phyloP scores from a whole-genome alignment of 2,113 vertebrate species.

The Microtus ochrogaster region DNA sequence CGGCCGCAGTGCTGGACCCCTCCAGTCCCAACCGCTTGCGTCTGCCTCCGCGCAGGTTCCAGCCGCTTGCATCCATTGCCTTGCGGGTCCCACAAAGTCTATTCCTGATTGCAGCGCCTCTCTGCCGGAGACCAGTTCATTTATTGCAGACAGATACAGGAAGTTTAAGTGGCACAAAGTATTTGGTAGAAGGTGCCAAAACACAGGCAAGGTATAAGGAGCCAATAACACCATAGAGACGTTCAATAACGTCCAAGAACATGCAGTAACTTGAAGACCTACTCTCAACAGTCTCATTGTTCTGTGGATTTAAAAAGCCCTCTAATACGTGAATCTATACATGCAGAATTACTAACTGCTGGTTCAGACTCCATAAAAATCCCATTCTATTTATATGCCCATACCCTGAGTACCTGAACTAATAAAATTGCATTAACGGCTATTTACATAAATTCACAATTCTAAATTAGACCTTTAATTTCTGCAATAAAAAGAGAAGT shows the following conservation, averaged over 20 bases:
- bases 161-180: neutral
- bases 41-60: too few relatives aligned
- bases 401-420: slow-evolving; percentile 70
- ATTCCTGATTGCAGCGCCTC: too few relatives aligned
- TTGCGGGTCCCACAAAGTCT: too few relatives aligned
- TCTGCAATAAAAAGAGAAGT: slow-evolving; percentile 75
- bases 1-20: too few relatives aligned
- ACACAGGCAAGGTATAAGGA: neutral
- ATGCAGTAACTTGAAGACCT: slow-evolving; percentile 8
- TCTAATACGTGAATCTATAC: neutral
- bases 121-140: neutral
- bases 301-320: slow-evolving; percentile 4
- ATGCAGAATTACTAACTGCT: slow-evolving; percentile 61
- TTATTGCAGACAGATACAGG: neutral
- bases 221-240: neutral
- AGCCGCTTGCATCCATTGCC: too few relatives aligned
- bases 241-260: slow-evolving; percentile 37
- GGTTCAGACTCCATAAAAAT: slow-evolving; percentile 64
- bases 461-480: slow-evolving; percentile 78
- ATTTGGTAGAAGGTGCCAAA: neutral
- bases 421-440: slow-evolving; percentile 74
- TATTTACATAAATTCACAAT: slow-evolving; percentile 78
- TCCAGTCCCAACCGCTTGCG: too few relatives aligned
- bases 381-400: slow-evolving; percentile 66
- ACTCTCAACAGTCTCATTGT: slow-evolving; percentile 27